Evolutionary conservation across 2,888 invertebrate species (phyloP).

Genomic region (Clistopyga incitator): DNA sequence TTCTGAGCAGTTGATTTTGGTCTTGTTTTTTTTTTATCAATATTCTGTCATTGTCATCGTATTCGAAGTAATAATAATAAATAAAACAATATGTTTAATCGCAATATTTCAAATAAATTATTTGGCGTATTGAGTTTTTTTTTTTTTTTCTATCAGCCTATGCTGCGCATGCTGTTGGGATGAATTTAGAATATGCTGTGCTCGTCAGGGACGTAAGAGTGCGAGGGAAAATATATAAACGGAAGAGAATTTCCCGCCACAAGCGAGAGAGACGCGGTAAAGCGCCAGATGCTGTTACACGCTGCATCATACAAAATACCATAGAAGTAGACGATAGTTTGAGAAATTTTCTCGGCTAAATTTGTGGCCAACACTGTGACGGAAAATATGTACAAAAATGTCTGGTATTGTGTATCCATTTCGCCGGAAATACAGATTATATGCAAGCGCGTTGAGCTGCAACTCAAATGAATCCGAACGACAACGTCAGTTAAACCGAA

Average conservation of each 20-base stretch:
- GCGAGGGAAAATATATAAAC: conserved; percentile 43
- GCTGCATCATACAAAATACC: conserved; percentile 19
- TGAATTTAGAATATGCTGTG: conserved; percentile 43
- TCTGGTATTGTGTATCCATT: not conserved
- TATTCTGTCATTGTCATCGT: no score
- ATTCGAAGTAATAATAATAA: no score
- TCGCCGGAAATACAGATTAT: not conserved
- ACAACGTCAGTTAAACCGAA: not conserved
- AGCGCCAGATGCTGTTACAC: conserved; percentile 60
- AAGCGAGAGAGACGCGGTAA: conserved; percentile 37
- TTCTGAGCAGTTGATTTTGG: no score
- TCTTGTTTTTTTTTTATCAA: no score
- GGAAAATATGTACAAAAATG: not conserved
- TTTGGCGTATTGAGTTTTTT: no score
- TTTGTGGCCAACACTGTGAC: not conserved
- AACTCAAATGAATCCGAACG: not conserved
- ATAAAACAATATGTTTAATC: no score
- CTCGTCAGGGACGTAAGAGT: conserved; percentile 22
- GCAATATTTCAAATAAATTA: no score
- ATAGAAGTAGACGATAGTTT: not conserved
- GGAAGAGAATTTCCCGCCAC: conserved; percentile 59
- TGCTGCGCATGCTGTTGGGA: no score
- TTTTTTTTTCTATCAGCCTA: no score
- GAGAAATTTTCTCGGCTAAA: conserved; percentile 18
- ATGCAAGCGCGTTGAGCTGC: not conserved